Conservation (phyloP, 37 sponge, comb jelly and placozoan genomes). For the Chondrilla cf. caribensis region DNA sequence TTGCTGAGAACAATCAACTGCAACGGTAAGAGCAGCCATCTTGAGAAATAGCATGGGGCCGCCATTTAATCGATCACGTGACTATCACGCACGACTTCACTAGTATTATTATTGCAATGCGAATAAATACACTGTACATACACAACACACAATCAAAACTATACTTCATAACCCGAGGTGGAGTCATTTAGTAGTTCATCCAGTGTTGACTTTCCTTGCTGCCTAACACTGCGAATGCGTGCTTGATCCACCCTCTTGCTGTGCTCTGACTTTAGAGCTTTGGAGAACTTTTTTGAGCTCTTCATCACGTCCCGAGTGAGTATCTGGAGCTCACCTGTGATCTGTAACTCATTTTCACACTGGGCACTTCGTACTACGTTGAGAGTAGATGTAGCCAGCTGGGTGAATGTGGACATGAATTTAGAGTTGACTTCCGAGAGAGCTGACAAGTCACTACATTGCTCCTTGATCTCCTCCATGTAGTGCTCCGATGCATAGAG, state of each 20-base stretch:
- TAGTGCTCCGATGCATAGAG: not conserved
- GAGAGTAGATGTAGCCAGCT: conserved; percentile 38
- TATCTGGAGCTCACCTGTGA: conserved; percentile 29
- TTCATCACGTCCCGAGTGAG: conserved; percentile 33
- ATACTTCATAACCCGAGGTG: conserved; percentile 9
- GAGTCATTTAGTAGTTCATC: conserved; percentile 18
- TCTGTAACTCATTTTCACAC: not conserved
- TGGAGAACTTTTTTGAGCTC: conserved; percentile 31
- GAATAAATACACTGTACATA: too few species aligned
- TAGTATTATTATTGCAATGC: too few species aligned
- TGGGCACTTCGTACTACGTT: conserved; percentile 19
- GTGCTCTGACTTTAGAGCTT: not conserved
- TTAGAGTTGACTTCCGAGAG: not conserved
- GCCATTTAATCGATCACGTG: too few species aligned
- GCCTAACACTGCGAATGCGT: not conserved
- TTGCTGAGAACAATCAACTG: not conserved
- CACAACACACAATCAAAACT: not conserved
- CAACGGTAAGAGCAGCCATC: not conserved
- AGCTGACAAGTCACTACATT: not conserved
- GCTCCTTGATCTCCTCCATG: not conserved
- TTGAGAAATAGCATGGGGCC: too few species aligned
- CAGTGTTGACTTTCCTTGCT: not conserved
- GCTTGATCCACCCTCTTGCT: not conserved
- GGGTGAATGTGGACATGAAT: conserved; percentile 23
- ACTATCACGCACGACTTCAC: too few species aligned